phyloP scores from a whole-genome alignment of 2,888 invertebrate species.

The Amiota mariae region DNA sequence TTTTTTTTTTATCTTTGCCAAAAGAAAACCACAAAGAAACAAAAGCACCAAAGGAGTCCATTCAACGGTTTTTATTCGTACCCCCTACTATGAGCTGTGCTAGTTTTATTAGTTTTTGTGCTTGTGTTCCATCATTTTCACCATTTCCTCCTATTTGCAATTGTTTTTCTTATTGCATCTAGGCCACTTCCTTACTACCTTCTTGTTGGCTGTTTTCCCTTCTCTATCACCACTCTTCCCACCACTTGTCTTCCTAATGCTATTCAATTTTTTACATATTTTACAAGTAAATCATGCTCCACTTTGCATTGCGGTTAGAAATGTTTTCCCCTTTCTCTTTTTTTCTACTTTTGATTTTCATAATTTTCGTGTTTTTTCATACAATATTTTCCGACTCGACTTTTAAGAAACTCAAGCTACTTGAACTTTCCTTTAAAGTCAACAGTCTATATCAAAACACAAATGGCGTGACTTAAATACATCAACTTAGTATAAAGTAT shows the following conservation, averaged over 20 bases:
- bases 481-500: background rate
- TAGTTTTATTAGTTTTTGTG: background rate
- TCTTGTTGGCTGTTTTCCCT: too few relatives aligned
- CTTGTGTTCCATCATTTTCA: background rate
- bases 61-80: too few relatives aligned
- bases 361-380: background rate
- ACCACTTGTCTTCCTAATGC: background rate
- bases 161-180: background rate
- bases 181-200: background rate
- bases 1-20: too few relatives aligned
- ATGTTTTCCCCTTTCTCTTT: background rate
- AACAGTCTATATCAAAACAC: background rate
- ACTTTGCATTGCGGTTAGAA: slow-evolving; percentile 7
- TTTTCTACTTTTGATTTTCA: background rate
- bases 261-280: background rate
- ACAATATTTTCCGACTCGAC: background rate
- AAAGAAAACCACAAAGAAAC: too few relatives aligned
- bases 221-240: too few relatives aligned
- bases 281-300: slow-evolving; percentile 4
- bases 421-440: slow-evolving; percentile 13
- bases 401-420: slow-evolving; percentile 4
- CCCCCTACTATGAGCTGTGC: background rate
- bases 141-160: slow-evolving; percentile 2
- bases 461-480: slow-evolving; percentile 9
- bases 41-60: too few relatives aligned